phyloP scores from a whole-genome alignment of 2,888 invertebrate species.

The Rhaphigaster nebulosa region DNA sequence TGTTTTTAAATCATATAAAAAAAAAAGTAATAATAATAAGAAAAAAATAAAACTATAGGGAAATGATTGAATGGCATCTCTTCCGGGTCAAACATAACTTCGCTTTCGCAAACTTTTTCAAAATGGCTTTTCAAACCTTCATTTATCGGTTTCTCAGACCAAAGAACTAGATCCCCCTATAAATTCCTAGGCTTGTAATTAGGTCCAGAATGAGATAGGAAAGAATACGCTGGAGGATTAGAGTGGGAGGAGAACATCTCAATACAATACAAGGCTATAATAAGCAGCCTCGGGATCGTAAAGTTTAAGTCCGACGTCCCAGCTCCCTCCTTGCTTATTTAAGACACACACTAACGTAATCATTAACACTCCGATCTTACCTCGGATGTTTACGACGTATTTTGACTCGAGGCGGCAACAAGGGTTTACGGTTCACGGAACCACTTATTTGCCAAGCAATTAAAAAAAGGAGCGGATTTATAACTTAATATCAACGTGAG shows the following conservation, averaged over 20 bases:
- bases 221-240: neutral
- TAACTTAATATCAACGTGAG: slow-evolving; percentile 36
- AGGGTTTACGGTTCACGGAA: slow-evolving; percentile 48
- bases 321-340: slow-evolving; percentile 13
- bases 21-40: too few relatives aligned
- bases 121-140: neutral
- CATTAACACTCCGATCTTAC: slow-evolving; percentile 47
- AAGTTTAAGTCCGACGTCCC: slow-evolving; percentile 8
- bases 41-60: too few relatives aligned
- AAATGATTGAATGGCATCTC: too few relatives aligned
- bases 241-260: slow-evolving; percentile 47
- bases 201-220: neutral
- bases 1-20: too few relatives aligned
- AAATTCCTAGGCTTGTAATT: neutral
- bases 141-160: neutral
- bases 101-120: neutral
- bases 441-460: slow-evolving; percentile 47
- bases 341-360: slow-evolving; percentile 21
- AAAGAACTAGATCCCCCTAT: neutral
- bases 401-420: slow-evolving; percentile 28
- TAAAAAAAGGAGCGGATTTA: slow-evolving; percentile 46
- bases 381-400: slow-evolving; percentile 31
- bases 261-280: slow-evolving; percentile 49
- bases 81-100: too few relatives aligned
- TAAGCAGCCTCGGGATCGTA: neutral